Percentiles rank a stretch among this genome's conserved stretches.
Conservation (phyloP, 2,888 invertebrate species). For the Metopia argyrocephala region DNA sequence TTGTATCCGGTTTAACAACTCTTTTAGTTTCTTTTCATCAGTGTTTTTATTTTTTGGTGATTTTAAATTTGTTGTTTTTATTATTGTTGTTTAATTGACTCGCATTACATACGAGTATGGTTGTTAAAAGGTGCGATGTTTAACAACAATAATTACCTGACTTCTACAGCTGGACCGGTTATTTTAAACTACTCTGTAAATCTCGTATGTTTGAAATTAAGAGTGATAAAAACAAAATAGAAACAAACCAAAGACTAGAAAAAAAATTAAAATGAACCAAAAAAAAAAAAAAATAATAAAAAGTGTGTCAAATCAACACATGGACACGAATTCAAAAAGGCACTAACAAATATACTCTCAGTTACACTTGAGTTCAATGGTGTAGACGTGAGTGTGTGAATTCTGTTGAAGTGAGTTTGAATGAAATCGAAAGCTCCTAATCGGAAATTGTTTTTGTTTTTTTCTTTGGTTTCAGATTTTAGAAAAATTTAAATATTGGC, state of each 20-base stretch:
- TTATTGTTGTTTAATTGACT: not conserved
- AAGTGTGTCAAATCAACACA: constrained; percentile 29
- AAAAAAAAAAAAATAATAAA: constrained; percentile 32
- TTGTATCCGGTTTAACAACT: constrained; percentile 34
- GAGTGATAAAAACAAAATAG: constrained; percentile 34
- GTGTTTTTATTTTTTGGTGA: not conserved
- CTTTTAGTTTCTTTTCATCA: constrained; percentile 36
- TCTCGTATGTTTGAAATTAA: constrained; percentile 43
- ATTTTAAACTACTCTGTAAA: not conserved
- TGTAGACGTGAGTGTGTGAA: not conserved
- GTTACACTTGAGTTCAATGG: not conserved
- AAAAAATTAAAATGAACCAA: constrained; percentile 18
- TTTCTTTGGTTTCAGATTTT: not conserved
- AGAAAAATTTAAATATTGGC: not conserved
- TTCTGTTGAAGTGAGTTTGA: not conserved
- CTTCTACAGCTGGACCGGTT: constrained; percentile 15
- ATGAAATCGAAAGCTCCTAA: constrained; percentile 46
- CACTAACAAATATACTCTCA: not conserved
- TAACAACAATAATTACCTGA: not conserved
- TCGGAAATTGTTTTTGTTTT: not conserved
- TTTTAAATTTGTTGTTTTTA: not conserved
- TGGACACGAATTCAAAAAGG: not conserved
- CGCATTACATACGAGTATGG: not conserved
- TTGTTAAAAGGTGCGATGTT: not conserved
- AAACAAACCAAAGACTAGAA: constrained; percentile 6